Conservation (phyloP, 2,888 invertebrate genomes). For the Augochlorella aurata region DNA sequence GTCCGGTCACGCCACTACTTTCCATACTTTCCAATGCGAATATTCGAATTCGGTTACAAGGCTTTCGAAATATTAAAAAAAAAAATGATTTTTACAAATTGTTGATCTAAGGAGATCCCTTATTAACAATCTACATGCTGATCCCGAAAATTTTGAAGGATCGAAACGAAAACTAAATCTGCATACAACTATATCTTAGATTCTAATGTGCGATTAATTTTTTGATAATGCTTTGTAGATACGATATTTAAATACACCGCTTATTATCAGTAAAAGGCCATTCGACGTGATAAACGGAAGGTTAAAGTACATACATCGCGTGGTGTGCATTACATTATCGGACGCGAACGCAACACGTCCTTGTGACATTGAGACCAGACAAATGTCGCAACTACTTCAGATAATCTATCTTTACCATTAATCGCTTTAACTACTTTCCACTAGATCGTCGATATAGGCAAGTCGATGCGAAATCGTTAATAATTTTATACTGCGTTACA, state of each 20-base stretch:
- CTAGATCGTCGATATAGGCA: neutral
- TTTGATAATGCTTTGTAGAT: neutral
- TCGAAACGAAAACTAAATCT: neutral
- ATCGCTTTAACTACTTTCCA: neutral
- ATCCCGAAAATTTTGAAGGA: neutral
- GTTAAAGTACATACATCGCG: slow-evolving; percentile 11
- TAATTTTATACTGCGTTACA: neutral
- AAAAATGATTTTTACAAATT: too few species aligned
- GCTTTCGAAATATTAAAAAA: too few species aligned
- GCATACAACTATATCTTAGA: neutral
- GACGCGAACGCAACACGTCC: neutral
- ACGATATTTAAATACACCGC: neutral
- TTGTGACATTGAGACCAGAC: slow-evolving; percentile 23
- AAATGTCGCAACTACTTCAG: slow-evolving; percentile 1
- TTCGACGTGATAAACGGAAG: neutral
- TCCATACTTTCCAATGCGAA: too few species aligned
- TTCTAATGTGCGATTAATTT: neutral
- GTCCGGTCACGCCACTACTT: too few species aligned
- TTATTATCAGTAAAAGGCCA: neutral
- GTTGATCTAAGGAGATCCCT: too few species aligned
- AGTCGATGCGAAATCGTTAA: neutral
- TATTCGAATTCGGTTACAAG: too few species aligned
- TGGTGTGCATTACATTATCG: slow-evolving; percentile 12
- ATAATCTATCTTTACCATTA: slow-evolving; percentile 1
- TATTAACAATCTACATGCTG: too few species aligned